These are phyloP conservation scores for Danio choprae DNA, from an alignment of 2,797 vertebrate genomes.

Conservation along the genomic window DNA sequence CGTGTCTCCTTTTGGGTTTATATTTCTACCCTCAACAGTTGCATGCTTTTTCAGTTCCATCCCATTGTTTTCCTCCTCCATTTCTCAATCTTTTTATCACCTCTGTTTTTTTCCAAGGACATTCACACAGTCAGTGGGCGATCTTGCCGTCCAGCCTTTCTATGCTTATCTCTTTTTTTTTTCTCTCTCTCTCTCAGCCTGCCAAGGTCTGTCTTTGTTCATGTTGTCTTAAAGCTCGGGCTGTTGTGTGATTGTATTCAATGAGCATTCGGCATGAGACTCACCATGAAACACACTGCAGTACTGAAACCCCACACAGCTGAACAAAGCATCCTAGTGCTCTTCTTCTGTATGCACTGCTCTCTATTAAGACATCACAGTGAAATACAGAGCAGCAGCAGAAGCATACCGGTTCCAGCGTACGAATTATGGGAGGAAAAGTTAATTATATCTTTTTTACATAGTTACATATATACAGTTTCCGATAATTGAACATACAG, in stretches of 20 bases:
- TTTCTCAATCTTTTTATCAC: slow-evolving; percentile 10
- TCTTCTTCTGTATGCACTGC: neutral
- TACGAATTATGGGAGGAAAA: neutral
- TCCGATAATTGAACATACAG: too few species aligned
- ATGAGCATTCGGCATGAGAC: slow-evolving; percentile 32
- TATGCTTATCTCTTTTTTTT: neutral
- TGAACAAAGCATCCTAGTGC: slow-evolving; percentile 9
- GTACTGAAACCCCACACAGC: slow-evolving; percentile 4
- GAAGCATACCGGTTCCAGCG: neutral
- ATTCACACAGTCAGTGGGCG: slow-evolving; percentile 23
- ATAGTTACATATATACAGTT: too few species aligned
- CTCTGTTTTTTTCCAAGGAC: slow-evolving; percentile 45
- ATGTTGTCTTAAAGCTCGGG: slow-evolving; percentile 39
- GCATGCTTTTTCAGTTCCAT: slow-evolving; percentile 6
- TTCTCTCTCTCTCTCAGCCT: slow-evolving; percentile 11
- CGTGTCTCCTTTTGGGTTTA: neutral
- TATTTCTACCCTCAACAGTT: neutral
- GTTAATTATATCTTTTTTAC: too few species aligned
- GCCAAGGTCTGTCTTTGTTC: slow-evolving; percentile 52
- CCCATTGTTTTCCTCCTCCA: slow-evolving; percentile 23
- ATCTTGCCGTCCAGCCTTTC: slow-evolving; percentile 8
- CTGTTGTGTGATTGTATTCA: slow-evolving; percentile 43
- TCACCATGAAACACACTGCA: neutral
- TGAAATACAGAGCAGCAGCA: neutral
- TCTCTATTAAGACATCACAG: slow-evolving; percentile 3